Percentiles rank a stretch among this genome's conserved stretches.
Evolutionary conservation across 2,797 vertebrate species (phyloP).

Genomic region (Sebastes aleutianus): DNA sequence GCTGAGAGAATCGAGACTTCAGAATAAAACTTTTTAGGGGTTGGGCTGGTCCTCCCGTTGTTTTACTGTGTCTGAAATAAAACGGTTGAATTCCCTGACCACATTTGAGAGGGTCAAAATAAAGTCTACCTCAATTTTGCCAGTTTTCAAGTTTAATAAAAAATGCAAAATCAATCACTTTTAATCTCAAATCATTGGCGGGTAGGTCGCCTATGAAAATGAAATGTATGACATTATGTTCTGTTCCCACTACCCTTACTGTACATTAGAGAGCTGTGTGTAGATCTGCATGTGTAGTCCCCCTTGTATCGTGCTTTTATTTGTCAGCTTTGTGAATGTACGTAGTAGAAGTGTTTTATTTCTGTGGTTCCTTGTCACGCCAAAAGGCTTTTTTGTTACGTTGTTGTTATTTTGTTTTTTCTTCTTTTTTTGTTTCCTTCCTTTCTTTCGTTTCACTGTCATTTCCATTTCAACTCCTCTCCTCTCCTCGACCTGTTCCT

Average conservation of each 20-base stretch:
- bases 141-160: neutral
- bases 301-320: conserved; percentile 70
- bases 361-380: conserved; percentile 80
- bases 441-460: conserved; percentile 74
- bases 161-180: conserved; percentile 45
- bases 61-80: conserved; percentile 17
- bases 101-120: conserved; percentile 5
- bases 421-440: conserved; percentile 78
- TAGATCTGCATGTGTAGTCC: conserved; percentile 79
- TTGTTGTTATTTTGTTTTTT: conserved; percentile 93
- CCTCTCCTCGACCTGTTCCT: conserved; percentile 54
- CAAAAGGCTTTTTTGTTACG: conserved; percentile 83
- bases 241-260: conserved; percentile 75
- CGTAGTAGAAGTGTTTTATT: conserved; percentile 86
- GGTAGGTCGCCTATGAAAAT: neutral
- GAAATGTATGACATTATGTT: conserved; percentile 30
- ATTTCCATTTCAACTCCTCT: conserved; percentile 71
- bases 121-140: neutral
- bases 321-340: conserved; percentile 79
- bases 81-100: neutral
- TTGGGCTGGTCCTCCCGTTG: neutral
- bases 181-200: conserved; percentile 35
- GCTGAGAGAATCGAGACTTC: conserved; percentile 1
- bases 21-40: neutral
- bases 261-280: conserved; percentile 83